Evolutionary conservation across 2,113 vertebrate species (phyloP).

Genomic region (Colaptes auratus): DNA sequence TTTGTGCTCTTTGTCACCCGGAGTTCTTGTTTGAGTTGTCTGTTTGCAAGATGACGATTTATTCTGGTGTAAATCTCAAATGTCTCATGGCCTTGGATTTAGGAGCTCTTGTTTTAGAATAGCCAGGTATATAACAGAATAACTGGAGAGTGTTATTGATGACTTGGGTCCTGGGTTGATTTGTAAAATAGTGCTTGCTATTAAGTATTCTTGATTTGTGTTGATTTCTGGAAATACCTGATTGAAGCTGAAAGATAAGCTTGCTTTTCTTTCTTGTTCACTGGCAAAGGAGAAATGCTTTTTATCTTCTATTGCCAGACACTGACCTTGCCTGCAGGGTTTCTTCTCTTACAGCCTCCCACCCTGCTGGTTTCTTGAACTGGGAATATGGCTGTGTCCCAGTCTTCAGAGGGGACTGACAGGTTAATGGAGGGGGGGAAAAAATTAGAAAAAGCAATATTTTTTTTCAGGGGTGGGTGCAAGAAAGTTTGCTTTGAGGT

Average conservation of each 20-base stretch:
- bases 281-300: background rate
- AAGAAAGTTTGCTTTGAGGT: background rate
- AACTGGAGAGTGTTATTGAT: background rate
- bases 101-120: background rate
- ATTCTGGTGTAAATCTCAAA: background rate
- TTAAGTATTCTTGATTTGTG: background rate
- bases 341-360: background rate
- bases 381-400: background rate
- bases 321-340: background rate
- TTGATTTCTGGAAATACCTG: background rate
- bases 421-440: background rate
- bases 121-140: background rate
- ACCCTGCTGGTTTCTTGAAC: background rate
- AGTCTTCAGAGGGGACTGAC: background rate
- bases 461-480: background rate
- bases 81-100: background rate
- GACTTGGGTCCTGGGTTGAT: background rate
- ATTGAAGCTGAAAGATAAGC: background rate
- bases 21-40: background rate
- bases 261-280: background rate
- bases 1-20: rapidly evolving
- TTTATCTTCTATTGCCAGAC: background rate
- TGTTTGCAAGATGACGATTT: background rate
- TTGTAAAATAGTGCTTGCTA: background rate
- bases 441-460: background rate